Evolutionary conservation across 2,888 invertebrate genomes (phyloP), one percentile per base, ranked within the genome.

Genomic region (Caenorhabditis sinica): DNA sequence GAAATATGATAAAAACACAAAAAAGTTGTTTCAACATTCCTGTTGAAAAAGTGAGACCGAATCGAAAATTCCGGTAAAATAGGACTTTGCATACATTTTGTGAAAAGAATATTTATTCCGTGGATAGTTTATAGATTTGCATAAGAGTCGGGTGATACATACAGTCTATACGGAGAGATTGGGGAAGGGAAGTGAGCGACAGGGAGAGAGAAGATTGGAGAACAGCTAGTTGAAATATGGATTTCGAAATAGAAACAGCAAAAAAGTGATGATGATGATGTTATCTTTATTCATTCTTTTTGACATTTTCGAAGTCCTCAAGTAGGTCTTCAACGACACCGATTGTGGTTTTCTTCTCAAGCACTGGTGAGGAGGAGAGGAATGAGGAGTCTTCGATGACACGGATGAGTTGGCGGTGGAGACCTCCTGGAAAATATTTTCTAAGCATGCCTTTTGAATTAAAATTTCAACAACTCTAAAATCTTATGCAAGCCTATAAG

Each of bases 321-420:
- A 66, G 15, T 2, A 72, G 13, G 9, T 72, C 65, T 23, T 83
- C 83, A 25, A 56, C 60, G 0, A 77, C 61, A 20, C 65, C 84
- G 11, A 72, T 65, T 6, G 20, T 56, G 0, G 65, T 15, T 65
- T 77, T 85, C 51, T 82, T 82, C 33, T 82, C 85, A 0, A 77
- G 23, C 23, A 74, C 30, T n/a, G 81, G 85, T 0, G 82, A 63
- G 11, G 63, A 63, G 5, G 69, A 60, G 6, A 85, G 23, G 17
- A 77, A 77, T 5, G 82, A 77, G 13, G 60, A 53, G 15, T 85
- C 82, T 49, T 85, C 81, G 45, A 85, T 77, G 23, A 85, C 72
- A 36, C 85, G 81, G 8, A 85, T 74, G 1, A 85, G 45, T 63
- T 85, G 85, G 6, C 82, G 81, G 53, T 85, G 82, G 13, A 85